Evolutionary conservation across 2,888 invertebrate species (phyloP).

Genomic region (Andrena minutula): DNA sequence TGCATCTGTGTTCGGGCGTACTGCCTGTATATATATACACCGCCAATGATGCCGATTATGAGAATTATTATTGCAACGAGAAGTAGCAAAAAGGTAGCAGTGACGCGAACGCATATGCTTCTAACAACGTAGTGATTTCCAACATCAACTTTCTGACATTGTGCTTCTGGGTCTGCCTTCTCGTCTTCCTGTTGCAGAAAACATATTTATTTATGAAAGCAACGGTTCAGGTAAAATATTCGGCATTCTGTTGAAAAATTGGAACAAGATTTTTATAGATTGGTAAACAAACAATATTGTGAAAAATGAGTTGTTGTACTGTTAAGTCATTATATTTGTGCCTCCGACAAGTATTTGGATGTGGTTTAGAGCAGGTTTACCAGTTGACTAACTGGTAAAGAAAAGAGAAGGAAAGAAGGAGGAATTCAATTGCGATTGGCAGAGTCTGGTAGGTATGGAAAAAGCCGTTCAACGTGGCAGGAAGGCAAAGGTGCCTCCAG

Average conservation of each 20-base stretch:
- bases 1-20: slow-evolving; percentile 88
- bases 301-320: background rate
- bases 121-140: slow-evolving; percentile 85
- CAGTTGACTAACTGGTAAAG: no score
- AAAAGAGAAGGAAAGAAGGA: no score
- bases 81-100: slow-evolving; percentile 89
- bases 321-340: no score
- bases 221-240: background rate
- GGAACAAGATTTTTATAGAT: background rate
- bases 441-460: no score
- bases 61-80: slow-evolving; percentile 90
- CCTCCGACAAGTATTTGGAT: no score
- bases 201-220: background rate
- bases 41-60: slow-evolving; percentile 89
- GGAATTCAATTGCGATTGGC: no score
- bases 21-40: slow-evolving; percentile 91
- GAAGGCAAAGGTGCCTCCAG: no score
- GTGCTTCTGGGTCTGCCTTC: slow-evolving; percentile 85
- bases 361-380: no score
- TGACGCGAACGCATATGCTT: slow-evolving; percentile 87
- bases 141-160: slow-evolving; percentile 73
- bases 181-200: slow-evolving; percentile 76
- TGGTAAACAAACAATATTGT: background rate
- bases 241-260: background rate
- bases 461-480: no score